These are phyloP conservation scores for Motacilla tschutschensis DNA, from an alignment of 2,113 vertebrate genomes.

Conservation along the genomic window DNA sequence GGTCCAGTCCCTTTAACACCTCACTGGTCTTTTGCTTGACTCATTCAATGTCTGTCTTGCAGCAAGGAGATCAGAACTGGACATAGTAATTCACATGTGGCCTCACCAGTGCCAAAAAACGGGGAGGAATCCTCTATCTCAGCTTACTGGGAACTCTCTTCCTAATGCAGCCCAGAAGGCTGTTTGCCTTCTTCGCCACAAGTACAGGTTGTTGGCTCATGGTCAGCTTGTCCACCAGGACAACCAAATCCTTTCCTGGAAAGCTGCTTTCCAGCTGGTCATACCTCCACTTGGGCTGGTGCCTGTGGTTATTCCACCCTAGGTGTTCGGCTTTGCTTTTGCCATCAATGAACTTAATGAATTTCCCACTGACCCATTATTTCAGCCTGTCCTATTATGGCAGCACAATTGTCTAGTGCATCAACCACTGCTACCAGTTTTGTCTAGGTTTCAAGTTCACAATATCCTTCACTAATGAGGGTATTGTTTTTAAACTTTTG, in stretches of 20 bases:
- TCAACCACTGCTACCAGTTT: background rate
- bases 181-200: rapidly evolving
- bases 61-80: background rate
- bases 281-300: background rate
- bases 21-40: background rate
- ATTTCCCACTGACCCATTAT: background rate
- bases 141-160: background rate
- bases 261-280: background rate
- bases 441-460: background rate
- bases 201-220: background rate
- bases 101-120: background rate
- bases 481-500: background rate
- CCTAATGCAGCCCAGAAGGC: background rate
- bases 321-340: background rate
- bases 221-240: background rate
- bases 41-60: background rate
- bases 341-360: background rate
- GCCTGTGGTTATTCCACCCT: background rate
- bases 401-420: background rate
- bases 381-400: background rate
- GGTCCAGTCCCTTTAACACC: background rate
- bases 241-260: background rate
- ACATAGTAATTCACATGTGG: background rate
- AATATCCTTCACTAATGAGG: background rate
- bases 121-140: background rate